A percentile compares a stretch with the other conserved stretches of the same genome.
Conservation (phyloP, 1,140 invertebrate genomes). For the Wiebesia pumilae region DNA sequence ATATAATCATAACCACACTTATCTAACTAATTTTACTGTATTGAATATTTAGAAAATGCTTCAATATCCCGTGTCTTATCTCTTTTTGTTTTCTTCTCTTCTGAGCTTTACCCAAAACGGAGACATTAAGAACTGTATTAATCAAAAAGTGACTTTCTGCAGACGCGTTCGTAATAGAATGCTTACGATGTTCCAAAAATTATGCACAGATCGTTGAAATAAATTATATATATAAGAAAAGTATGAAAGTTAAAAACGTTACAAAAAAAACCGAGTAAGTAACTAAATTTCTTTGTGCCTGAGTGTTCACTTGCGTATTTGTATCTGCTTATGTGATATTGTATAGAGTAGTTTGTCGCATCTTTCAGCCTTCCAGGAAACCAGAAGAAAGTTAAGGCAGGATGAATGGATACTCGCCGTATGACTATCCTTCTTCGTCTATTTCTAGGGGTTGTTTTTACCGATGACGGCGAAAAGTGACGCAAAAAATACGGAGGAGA, state of each 20-base stretch:
- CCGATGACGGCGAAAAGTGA: constrained; percentile 73
- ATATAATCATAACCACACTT: too few species aligned
- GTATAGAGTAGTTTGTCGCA: background rate
- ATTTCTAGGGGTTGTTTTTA: too few species aligned
- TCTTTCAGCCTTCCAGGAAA: constrained; percentile 14
- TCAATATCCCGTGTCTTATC: background rate
- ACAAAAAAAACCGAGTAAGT: background rate
- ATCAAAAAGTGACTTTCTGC: constrained; percentile 68
- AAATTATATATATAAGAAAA: too few species aligned
- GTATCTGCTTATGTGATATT: constrained; percentile 31
- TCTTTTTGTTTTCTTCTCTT: constrained; percentile 45
- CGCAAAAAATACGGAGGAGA: constrained; percentile 71
- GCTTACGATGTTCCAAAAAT: background rate
- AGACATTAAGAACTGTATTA: constrained; percentile 74
- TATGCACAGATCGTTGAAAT: background rate
- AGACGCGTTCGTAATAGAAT: constrained; percentile 25
- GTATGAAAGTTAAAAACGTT: too few species aligned
- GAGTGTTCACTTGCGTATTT: background rate
- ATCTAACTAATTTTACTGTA: too few species aligned
- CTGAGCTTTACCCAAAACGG: constrained; percentile 55
- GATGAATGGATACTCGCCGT: constrained; percentile 53
- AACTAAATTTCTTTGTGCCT: background rate
- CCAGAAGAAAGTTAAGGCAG: constrained; percentile 54
- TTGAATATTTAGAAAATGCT: too few species aligned
- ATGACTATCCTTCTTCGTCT: too few species aligned